Evolutionary conservation across 2,888 invertebrate genomes (phyloP), one percentile per base, ranked within the genome.

Genomic region (Pseudococcus longispinus): DNA sequence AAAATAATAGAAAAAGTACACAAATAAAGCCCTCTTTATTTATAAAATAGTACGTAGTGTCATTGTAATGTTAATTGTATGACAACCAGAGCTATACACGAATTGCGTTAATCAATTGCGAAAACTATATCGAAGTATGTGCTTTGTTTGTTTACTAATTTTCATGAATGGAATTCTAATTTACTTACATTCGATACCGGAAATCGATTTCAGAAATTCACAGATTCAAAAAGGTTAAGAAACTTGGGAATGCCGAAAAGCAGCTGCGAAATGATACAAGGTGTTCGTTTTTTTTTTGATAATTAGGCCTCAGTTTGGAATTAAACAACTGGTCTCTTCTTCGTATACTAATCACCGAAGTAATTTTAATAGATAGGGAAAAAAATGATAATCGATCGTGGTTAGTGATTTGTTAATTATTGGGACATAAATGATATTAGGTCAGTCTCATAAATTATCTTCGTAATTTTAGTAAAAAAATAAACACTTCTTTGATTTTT

Each of bases 31-130:
- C 42, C 42, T 9, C 18, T 80, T 80, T 80, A 80, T 80, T 80
- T 80, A 80, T 80, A 80, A 80, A 80, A 42, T 80, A 42, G 77
- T 42, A 80, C 77, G 77, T 42, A 80, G 32, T 80, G 77, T 80
- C 77, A 80, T 80, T 80, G 77, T 80, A 80, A 80, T 80, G 77
- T 80, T 80, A 80, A 80, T 80, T 80, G 77, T 42, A 42, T 80
- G 77, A 80, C 77, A 80, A 80, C 77, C 77, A 20, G 42, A 42
- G 74, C 74, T 74, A 32, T 80, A 80, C 77, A 23, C 70, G 29
- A 29, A 70, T 80, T 80, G 77, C 77, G 77, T 80, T 80, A 80
- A 42, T 42, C 77, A 37, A 42, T 80, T 80, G 77, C 77, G 77
- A 80, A 80, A 80, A 80, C 42, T 80, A 29, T 42, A 80, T 80